Percentiles rank a stretch among this genome's conserved stretches.
Evolutionary conservation across 1,140 invertebrate species (phyloP).

Genomic region (Psilanteris sp.): DNA sequence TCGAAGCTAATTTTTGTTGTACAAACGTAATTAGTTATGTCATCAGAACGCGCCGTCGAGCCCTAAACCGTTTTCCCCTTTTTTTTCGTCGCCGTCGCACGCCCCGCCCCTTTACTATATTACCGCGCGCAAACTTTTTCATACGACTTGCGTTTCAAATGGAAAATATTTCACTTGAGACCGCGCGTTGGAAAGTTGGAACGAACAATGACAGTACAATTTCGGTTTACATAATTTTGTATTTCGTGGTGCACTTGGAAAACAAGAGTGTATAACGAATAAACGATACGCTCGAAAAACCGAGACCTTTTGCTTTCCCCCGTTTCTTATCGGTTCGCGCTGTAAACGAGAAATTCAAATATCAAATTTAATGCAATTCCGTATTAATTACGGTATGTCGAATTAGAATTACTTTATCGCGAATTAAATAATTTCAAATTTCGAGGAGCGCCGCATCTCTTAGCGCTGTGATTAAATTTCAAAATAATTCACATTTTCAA

Average conservation of each 20-base stretch:
- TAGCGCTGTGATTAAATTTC: no score
- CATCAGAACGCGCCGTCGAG: constrained; percentile 23
- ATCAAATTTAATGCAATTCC: no score
- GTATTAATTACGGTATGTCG: no score
- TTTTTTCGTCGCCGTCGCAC: constrained; percentile 7
- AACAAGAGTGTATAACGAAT: no score
- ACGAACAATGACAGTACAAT: constrained; percentile 57
- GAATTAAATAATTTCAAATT: no score
- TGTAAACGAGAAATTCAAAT: no score
- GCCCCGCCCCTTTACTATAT: no score
- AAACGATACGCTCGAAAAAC: constrained; percentile 6
- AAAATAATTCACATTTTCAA: no score
- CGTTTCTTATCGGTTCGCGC: no score
- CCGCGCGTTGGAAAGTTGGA: constrained; percentile 43
- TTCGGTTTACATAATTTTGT: constrained; percentile 56
- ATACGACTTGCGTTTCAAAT: constrained; percentile 38
- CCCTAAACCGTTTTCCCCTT: constrained; percentile 5
- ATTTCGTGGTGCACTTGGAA: constrained; percentile 26
- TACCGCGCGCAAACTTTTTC: constrained; percentile 47
- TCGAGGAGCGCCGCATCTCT: no score
- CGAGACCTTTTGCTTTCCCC: background rate
- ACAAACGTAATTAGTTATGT: constrained; percentile 46
- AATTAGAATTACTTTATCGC: no score
- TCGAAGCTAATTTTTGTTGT: constrained; percentile 34
- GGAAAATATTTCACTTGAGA: constrained; percentile 53